Evolutionary conservation across 53 echinoderm and acorn worm species (phyloP).

Genomic region (Echinometra lucunter): DNA sequence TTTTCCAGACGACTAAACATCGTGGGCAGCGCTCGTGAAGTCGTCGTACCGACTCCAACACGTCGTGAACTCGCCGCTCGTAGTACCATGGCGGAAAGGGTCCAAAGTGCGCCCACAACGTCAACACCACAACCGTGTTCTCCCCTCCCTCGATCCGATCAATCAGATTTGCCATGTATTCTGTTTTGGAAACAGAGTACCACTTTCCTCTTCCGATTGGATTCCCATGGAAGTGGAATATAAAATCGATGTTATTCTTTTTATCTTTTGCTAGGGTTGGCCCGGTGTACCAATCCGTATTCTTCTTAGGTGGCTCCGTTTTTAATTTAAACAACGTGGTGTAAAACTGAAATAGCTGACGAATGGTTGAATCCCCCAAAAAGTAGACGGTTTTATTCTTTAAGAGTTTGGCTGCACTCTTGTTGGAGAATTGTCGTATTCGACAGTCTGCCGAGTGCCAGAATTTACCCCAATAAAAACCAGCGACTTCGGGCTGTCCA

Average conservation of each 20-base stretch:
- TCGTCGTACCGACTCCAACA: slow-evolving; percentile 40
- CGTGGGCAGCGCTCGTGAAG: slow-evolving; percentile 68
- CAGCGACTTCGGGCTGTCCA: neutral
- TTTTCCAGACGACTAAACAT: slow-evolving; percentile 59
- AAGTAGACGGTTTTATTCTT: slow-evolving; percentile 39
- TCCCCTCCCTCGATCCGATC: slow-evolving; percentile 14
- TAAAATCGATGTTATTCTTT: neutral
- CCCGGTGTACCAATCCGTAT: neutral
- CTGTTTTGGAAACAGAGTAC: neutral
- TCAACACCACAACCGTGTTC: slow-evolving; percentile 52
- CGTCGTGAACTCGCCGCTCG: slow-evolving; percentile 41
- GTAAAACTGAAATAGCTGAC: slow-evolving; percentile 58
- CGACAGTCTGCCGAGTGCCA: neutral
- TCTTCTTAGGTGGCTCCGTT: neutral
- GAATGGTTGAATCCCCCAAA: slow-evolving; percentile 69
- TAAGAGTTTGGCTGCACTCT: neutral
- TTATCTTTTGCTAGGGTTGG: neutral
- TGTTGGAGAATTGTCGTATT: neutral
- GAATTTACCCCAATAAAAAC: neutral
- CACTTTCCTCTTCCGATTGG: slow-evolving; percentile 18
- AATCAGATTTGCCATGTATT: slow-evolving; percentile 59
- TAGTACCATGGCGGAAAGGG: slow-evolving; percentile 55
- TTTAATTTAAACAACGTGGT: neutral
- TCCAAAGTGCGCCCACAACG: slow-evolving; percentile 69
- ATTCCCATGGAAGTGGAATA: slow-evolving; percentile 56